A percentile compares a stretch with the other conserved stretches of the same genome.
phyloP scores from a whole-genome alignment of 2,888 invertebrate species.

The Sycophila texana region DNA sequence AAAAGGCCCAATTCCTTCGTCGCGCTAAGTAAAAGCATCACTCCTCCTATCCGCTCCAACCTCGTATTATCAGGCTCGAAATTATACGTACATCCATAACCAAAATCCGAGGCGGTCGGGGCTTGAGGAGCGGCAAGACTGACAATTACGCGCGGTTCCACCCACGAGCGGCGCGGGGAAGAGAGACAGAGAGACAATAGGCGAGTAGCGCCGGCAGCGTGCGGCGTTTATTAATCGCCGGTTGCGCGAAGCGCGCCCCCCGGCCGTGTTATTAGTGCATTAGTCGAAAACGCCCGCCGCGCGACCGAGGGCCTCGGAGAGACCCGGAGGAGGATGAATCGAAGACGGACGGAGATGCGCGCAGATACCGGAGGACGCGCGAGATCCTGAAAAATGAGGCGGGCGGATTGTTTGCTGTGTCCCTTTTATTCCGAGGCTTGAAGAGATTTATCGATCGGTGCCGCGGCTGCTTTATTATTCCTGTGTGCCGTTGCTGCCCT shows the following conservation, averaged over 20 bases:
- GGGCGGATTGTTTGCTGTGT: background rate
- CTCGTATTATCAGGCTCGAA: slow-evolving; percentile 26
- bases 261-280: slow-evolving; percentile 74
- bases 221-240: slow-evolving; percentile 72
- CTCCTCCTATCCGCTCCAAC: background rate
- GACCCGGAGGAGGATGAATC: background rate
- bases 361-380: background rate
- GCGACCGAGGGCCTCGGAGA: background rate
- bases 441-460: too few relatives aligned
- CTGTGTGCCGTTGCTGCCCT: too few relatives aligned
- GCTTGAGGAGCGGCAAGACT: slow-evolving; percentile 27
- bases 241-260: slow-evolving; percentile 58
- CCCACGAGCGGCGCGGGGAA: slow-evolving; percentile 29
- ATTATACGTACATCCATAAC: slow-evolving; percentile 45
- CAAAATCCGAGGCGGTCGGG: background rate
- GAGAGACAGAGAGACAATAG: slow-evolving; percentile 29
- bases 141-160: slow-evolving; percentile 55
- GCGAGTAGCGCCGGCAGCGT: slow-evolving; percentile 33
- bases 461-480: too few relatives aligned
- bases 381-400: slow-evolving; percentile 21
- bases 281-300: slow-evolving; percentile 71
- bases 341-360: background rate
- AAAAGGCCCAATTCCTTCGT: background rate
- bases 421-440: background rate
- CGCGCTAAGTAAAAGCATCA: slow-evolving; percentile 24